These are phyloP conservation scores for Orthonevra nobilis DNA, from an alignment of 2,888 invertebrate genomes.

Conservation along the genomic window DNA sequence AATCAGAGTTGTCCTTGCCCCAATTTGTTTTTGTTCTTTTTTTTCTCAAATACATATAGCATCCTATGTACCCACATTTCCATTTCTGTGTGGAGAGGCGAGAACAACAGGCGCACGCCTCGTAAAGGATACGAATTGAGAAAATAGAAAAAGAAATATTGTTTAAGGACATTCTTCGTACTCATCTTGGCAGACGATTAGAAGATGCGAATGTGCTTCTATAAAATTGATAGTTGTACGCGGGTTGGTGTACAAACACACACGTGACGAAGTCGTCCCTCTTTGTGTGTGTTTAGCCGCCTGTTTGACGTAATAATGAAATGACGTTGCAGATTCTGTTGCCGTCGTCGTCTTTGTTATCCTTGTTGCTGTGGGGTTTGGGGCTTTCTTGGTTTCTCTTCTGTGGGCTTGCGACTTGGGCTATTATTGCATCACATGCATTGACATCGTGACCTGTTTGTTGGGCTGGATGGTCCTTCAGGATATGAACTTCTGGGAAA, in stretches of 20 bases:
- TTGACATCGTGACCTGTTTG: constrained; percentile 64
- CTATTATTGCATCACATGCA: constrained; percentile 37
- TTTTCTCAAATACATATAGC: constrained; percentile 27
- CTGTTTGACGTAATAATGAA: constrained; percentile 54
- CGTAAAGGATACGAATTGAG: constrained; percentile 7
- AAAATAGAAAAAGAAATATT: constrained; percentile 2
- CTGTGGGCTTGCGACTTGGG: not conserved
- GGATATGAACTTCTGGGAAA: constrained; percentile 28
- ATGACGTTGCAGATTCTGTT: constrained; percentile 50
- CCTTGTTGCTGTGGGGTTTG: constrained; percentile 40
- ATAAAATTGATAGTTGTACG: constrained; percentile 28
- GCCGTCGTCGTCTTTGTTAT: constrained; percentile 40
- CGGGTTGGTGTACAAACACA: no score
- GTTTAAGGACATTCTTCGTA: constrained; percentile 17
- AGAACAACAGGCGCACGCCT: constrained; percentile 18
- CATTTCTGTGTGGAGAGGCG: constrained; percentile 30
- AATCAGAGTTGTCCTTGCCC: constrained; percentile 68
- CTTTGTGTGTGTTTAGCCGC: not conserved
- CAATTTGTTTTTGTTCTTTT: no score
- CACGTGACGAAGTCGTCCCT: no score
- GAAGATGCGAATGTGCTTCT: constrained; percentile 22
- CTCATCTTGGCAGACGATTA: constrained; percentile 35
- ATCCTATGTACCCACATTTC: constrained; percentile 18
- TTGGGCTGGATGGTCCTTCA: constrained; percentile 38
- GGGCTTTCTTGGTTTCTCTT: constrained; percentile 1